Evolutionary conservation across 2,113 vertebrate genomes (phyloP), one percentile per base, ranked within the genome.

Genomic region (Coracopsis vasa): DNA sequence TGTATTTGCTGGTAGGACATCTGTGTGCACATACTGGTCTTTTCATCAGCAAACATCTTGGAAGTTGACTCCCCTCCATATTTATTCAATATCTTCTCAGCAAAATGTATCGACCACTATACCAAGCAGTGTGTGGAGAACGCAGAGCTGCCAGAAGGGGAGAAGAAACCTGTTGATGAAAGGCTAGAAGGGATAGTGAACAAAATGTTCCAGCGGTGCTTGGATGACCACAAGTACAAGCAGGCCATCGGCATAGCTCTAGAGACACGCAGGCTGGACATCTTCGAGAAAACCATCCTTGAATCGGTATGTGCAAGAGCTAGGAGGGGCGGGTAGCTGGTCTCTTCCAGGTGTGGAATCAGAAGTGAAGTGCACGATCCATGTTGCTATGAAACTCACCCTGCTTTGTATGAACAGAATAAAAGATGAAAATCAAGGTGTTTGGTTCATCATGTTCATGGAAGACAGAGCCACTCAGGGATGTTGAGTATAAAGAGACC

Each of bases 61-160:
- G 8, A 80, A 51, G 5, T 12, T 83, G 86, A 71, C 73, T 17
- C 48, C 19, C 19, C 16, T 1, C 6, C 5, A 1, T 51, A 14
- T 78, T 47, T 94, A 41, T 90, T 95, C 58, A 84, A 95, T 90
- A 13, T 65, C 94, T 65, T 81, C 58, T 62, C 92, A 99, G 99
- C 99, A 94, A 99, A 99, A 97, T 99, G 99, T 92, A 99, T 99
- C 2, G 99, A 99, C 97, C 99, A 99, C 96, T 99, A 99, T 85
- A 99, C 99, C 86, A 99, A 99, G 94, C 98, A 99, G 86, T 99
- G 99, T 19, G 99, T 99, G 88, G 99, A 99, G 97, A 99, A 99
- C 39, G 99, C 99, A 0, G 99, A 99, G 85, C 97, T 99, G 73
- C 98, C 98, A 0, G 99, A 99, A 95, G 99, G 98, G 19, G 99